A percentile compares a stretch with the other conserved stretches of the same genome.
Evolutionary conservation across 2,113 vertebrate genomes (phyloP).

Genomic region (Aspiorhynchus laticeps): DNA sequence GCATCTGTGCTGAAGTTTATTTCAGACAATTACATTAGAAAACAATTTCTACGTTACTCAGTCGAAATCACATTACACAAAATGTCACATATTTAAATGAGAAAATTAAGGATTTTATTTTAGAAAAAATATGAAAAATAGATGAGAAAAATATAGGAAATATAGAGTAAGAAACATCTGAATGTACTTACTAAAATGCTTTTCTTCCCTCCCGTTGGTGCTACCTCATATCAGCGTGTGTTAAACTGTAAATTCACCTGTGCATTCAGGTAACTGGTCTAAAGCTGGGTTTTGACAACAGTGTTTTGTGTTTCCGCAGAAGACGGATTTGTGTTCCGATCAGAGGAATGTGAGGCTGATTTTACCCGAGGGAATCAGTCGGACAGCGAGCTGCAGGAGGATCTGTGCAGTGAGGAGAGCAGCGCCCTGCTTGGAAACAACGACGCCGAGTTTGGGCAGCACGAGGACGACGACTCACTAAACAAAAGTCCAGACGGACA

Average conservation of each 20-base stretch:
- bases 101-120: not conserved
- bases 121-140: not conserved
- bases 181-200: not conserved
- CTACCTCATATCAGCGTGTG: not conserved
- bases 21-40: not conserved
- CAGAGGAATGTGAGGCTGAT: conserved; percentile 76
- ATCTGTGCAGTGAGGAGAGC: conserved; percentile 83
- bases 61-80: not conserved
- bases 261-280: not conserved
- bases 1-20: not conserved
- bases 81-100: not conserved
- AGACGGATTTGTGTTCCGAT: conserved; percentile 77
- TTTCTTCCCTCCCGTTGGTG: not conserved
- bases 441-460: conserved; percentile 68
- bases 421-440: conserved; percentile 66
- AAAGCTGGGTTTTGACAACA: not conserved
- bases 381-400: conserved; percentile 79
- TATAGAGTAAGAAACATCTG: not conserved
- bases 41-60: not conserved
- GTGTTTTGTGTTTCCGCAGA: conserved; percentile 65
- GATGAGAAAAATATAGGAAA: not conserved
- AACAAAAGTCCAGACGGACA: conserved; percentile 66
- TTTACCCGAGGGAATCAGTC: conserved; percentile 72
- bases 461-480: conserved; percentile 67
- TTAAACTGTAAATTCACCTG: not conserved